Evolutionary conservation across 2,113 vertebrate genomes (phyloP), one percentile per base, ranked within the genome.

Genomic region (Xyrauchen texanus): DNA sequence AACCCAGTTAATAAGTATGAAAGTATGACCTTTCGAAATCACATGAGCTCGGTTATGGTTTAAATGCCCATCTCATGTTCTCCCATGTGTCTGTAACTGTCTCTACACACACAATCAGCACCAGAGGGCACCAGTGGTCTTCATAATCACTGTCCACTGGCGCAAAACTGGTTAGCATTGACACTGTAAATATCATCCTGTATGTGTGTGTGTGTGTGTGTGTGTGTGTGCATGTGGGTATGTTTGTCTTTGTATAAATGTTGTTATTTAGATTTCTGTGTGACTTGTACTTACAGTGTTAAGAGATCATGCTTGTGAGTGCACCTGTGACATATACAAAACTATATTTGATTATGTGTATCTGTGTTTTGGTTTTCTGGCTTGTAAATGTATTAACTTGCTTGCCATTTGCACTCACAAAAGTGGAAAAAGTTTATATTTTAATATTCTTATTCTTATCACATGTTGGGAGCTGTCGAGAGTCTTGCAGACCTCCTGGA

Each of bases 121-220:
- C 84, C 45, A 81, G 91, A 88, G 88, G 90, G 90, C 81, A 86
- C 68, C 81, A 78, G 60, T 58, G 73, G 62, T 78, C 84, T 85
- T 82, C 68, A 49, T 7, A 65, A 75, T n/a, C 63, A 5, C 1
- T 7, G n/a, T 64, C 60, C 61, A 67, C 12, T 66, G 12, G 13
- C 68, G 12, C 12, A 60, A 70, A 6, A 49, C 11, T 10, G 15
- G 42, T 55, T 46, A 11, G n/a, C 55, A 21, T 46, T 3, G 12
- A 16, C 4, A 4, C 16, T 49, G 15, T 63, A 68, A 64, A 78
- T 53, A 76, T 68, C 64, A n/a, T 47, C 69, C 63, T 34, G 2
- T 21, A 49, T 15, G n/a, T 57, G 0, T 72, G 6, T 60, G 71
- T 72, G 15, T 10, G 6, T 60, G 76, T 68, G 21, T 71, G 77